Evolutionary conservation across 2,888 invertebrate genomes (phyloP).

Genomic region (Cheilosia variabilis): DNA sequence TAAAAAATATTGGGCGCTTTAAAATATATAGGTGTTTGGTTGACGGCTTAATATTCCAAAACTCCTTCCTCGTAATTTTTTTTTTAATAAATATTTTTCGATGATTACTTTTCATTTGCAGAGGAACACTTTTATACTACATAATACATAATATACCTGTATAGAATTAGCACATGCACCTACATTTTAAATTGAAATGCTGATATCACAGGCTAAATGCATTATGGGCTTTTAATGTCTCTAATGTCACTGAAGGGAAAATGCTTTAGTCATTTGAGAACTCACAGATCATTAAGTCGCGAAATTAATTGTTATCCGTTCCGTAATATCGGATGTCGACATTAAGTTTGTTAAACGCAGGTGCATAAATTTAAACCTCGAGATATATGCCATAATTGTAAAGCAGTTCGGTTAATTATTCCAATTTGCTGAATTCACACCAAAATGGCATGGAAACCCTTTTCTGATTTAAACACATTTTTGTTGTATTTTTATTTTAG

Average conservation of each 20-base stretch:
- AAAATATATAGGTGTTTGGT: constrained; percentile 9
- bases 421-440: constrained; percentile 42
- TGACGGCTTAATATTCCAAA: neutral
- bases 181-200: too few species aligned
- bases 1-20: constrained; percentile 9
- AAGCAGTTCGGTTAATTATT: constrained; percentile 53
- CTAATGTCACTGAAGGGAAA: too few species aligned
- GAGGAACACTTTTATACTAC: neutral
- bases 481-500: neutral
- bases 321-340: constrained; percentile 9
- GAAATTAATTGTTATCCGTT: constrained; percentile 32
- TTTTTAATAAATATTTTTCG: neutral
- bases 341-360: constrained; percentile 15
- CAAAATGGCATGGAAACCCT: constrained; percentile 19
- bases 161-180: too few species aligned
- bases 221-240: too few species aligned
- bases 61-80: neutral
- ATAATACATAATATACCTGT: too few species aligned
- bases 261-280: too few species aligned
- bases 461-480: neutral
- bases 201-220: too few species aligned
- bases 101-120: neutral
- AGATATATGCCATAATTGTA: constrained; percentile 27
- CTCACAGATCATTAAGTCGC: neutral
- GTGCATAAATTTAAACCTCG: constrained; percentile 23